Base-by-base conservation (phyloP, 2,113 vertebrate genomes). In the Lota lota region DNA sequence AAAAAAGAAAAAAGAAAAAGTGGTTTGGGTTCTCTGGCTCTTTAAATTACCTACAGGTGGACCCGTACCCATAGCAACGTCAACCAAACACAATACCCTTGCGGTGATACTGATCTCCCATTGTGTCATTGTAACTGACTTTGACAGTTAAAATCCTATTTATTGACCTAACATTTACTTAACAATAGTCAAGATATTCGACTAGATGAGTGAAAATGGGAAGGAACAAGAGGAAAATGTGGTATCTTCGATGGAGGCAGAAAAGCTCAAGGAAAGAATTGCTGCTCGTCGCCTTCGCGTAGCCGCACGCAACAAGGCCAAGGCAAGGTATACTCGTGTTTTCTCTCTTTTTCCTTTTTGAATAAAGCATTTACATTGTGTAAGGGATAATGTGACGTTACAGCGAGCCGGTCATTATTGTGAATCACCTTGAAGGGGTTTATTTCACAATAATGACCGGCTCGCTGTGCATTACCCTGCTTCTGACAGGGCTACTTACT, bases 241-340 rank as follows among this genome's bases (percentile, higher is more conserved):
- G 19, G 77, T 22, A 59, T 75, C 77, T 1, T 86, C 81, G 0
- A 18, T 73, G 33, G 24, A 75, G 63, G 28, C 69, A 0, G 83
- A 88, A 17, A 85, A 88, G 10, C 66, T 69, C 3, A 79, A 89
- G 59, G 90, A 93, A 69, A 88, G 94, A 12, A 93, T 94, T 58
- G 83, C 79, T 57, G 92, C 90, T 1, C 88, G 93, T 18, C 90
- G 92, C 5, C 79, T 82, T 14, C 91, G 93, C 19, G 89, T 92
- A 50, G 80, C 86, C 0, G 79, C 74, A 4, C 88, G 92, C 36
- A 62, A 78, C 17, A 91, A 91, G 54, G 81, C 84, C 56, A 83
- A 84, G 74, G 85, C 81, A 73, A 82, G 93, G 93, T 94, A 57
- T 50, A 1, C 4, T 15, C 24, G 4, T 17, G 11, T 18, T 15